Evolutionary conservation across 1,140 invertebrate genomes (phyloP), one percentile per base, ranked within the genome.

Genomic region (Drosophila baimaii): DNA sequence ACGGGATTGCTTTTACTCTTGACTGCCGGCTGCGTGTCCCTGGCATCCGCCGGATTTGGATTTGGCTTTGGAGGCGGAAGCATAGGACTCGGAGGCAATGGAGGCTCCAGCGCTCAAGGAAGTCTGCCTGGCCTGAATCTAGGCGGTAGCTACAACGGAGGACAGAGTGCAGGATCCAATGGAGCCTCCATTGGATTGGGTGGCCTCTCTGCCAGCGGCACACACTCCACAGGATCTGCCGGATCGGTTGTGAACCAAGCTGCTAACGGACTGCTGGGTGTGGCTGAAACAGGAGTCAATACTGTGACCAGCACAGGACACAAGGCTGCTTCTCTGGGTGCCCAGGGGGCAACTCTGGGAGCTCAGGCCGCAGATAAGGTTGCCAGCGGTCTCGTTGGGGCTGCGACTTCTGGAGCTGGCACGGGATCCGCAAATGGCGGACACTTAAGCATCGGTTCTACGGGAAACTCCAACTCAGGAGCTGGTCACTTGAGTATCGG

Each of bases 1-100:
- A 37, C 31, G 49, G 65, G 68, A 71, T 56, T 71, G 41, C 5
- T 37, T 31, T 27, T 70, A 31, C 9, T 70, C 54, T 8, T 70
- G n/a, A 12, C 25, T 7, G 64, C 51, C 25, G 37, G 64, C 19
- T 71, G 41, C 23, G 31, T 70, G 25, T 56, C 49, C 31, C 13
- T 69, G 23, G 65, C 39, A 33, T 71, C 64, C 19, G 68, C 68
- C 7, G 68, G 68, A 23, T 70, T 71, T 10, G 66, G 64, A 27
- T n/a, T 70, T 10, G 63, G 63, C 21, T 39, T 62, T 3, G 63
- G 57, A 13, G 57, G 39, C n/a, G 39, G 57, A 3, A 29, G 58
- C 39, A 23, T 65, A 25, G 62, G 61, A 25, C 27, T 69, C 23
- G 65, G 29, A 17, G 62, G 35, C 13, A n/a, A 23, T 33, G 19